Conservation (phyloP, 2,797 vertebrate species). For the Somateria mollissima region DNA sequence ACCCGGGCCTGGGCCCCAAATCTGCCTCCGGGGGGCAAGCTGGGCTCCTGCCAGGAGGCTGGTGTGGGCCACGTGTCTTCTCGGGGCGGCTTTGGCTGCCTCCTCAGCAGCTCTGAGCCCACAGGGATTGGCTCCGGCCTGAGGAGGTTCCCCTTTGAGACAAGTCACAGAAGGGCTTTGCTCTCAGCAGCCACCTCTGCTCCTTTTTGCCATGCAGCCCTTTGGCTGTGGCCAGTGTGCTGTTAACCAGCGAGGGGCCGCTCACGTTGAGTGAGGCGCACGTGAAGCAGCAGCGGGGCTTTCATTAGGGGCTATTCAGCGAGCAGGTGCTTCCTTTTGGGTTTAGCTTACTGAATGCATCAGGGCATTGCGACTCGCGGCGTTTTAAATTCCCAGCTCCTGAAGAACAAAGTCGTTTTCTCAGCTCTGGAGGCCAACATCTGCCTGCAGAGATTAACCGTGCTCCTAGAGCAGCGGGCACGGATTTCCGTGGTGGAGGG, state of each 20-base stretch:
- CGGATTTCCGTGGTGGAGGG: background rate
- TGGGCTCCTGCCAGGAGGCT: background rate
- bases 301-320: slow-evolving; percentile 21
- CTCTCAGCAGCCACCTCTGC: background rate
- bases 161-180: background rate
- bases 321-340: slow-evolving; percentile 72
- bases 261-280: background rate
- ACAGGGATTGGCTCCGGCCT: too few relatives aligned
- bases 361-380: slow-evolving; percentile 21
- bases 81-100: too few relatives aligned
- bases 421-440: slow-evolving; percentile 61
- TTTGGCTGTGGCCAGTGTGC: background rate
- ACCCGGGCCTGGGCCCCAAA: background rate
- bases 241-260: background rate
- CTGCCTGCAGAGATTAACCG: slow-evolving; percentile 45
- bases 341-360: slow-evolving; percentile 26
- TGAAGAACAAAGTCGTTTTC: slow-evolving; percentile 70
- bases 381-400: slow-evolving; percentile 17
- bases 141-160: background rate
- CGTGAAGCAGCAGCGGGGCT: background rate
- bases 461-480: slow-evolving; percentile 56
- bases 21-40: background rate
- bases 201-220: background rate
- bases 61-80: background rate
- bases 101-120: too few relatives aligned